Evolutionary conservation across 2,888 invertebrate genomes (phyloP).

Genomic region (Drosophila borborema): DNA sequence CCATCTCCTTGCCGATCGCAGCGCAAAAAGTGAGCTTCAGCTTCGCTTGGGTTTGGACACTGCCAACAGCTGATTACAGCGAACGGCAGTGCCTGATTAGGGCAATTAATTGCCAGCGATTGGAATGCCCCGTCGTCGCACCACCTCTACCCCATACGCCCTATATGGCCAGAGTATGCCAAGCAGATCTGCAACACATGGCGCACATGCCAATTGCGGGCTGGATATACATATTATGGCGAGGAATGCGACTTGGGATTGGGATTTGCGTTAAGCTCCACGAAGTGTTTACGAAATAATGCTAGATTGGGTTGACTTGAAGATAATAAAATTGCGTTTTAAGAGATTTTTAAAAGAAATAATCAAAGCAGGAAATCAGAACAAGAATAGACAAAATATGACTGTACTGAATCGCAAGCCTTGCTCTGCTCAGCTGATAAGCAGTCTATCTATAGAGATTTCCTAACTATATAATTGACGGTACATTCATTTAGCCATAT

Average conservation of each 20-base stretch:
- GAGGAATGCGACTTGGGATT: conserved; percentile 13
- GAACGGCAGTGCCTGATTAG: conserved; percentile 71
- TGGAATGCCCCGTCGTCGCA: conserved; percentile 41
- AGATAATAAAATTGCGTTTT: background rate
- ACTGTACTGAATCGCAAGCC: no score
- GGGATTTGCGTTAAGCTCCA: conserved; percentile 5
- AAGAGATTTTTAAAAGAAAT: background rate
- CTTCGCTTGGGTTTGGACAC: conserved; percentile 28
- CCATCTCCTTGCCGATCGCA: conserved; percentile 19
- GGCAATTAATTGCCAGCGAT: conserved; percentile 77
- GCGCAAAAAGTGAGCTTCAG: conserved; percentile 61
- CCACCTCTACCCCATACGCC: background rate
- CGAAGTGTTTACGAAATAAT: conserved; percentile 3
- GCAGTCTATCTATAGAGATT: no score
- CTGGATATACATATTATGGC: conserved; percentile 24
- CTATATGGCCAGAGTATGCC: conserved; percentile 16
- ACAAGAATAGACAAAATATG: background rate
- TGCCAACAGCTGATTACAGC: conserved; percentile 75
- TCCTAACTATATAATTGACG: background rate
- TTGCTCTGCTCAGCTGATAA: no score
- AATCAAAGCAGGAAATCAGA: background rate
- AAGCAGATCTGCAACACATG: conserved; percentile 48
- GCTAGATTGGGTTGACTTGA: background rate
- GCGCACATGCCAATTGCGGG: conserved; percentile 59
- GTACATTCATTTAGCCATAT: conserved; percentile 19